Conservation (phyloP, 2,797 vertebrate species). For the Sciaenops ocellatus region DNA sequence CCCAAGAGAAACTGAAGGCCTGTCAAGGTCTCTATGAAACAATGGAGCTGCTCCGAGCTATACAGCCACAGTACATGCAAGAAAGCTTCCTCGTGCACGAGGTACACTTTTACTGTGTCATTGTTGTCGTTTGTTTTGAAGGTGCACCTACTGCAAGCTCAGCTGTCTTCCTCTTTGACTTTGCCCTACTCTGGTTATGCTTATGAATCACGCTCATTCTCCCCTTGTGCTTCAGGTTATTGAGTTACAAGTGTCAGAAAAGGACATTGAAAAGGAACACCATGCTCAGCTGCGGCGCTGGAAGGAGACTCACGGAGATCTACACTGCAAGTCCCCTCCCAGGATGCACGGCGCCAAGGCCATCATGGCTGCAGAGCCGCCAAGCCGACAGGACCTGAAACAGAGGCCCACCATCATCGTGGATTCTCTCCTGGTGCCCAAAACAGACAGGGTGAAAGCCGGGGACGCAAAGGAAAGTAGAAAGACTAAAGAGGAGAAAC, state of each 20-base stretch:
- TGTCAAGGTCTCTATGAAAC: slow-evolving; percentile 97
- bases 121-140: slow-evolving; percentile 4
- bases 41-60: slow-evolving; percentile 90
- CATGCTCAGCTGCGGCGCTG: slow-evolving; percentile 92
- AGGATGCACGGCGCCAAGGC: slow-evolving; percentile 96
- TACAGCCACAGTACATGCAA: slow-evolving; percentile 92
- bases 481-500: slow-evolving; percentile 42
- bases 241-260: slow-evolving; percentile 90
- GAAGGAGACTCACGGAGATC: slow-evolving; percentile 92
- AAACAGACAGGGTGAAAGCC: background rate
- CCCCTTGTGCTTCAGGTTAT: slow-evolving; percentile 83
- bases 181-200: slow-evolving; percentile 16
- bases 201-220: background rate
- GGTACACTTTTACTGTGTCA: slow-evolving; percentile 78
- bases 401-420: slow-evolving; percentile 92
- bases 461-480: slow-evolving; percentile 29
- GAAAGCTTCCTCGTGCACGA: slow-evolving; percentile 93
- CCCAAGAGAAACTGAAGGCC: slow-evolving; percentile 93
- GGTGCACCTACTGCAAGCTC: background rate
- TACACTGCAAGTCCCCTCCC: slow-evolving; percentile 90
- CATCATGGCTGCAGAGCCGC: slow-evolving; percentile 92
- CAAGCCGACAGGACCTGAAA: slow-evolving; percentile 86
- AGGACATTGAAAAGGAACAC: slow-evolving; percentile 95
- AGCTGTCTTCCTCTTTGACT: slow-evolving; percentile 22
- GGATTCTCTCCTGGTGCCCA: slow-evolving; percentile 52